Base-by-base conservation (phyloP, 2,797 vertebrate genomes). In the Siniperca undulata region DNA sequence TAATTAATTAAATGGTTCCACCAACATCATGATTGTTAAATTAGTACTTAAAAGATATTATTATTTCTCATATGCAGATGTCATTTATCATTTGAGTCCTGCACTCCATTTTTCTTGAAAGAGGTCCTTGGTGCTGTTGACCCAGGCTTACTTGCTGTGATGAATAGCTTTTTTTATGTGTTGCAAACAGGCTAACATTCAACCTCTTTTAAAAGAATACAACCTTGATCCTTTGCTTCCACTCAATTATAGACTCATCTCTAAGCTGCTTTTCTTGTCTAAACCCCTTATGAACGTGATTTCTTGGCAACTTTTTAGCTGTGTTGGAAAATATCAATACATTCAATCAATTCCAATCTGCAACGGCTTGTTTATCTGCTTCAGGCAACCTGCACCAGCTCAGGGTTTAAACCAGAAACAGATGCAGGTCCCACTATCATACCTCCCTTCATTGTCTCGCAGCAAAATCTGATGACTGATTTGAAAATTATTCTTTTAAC, bases 241-340 rank as follows among this genome's bases (percentile, higher is more conserved):
- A 3, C 58, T 36, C 30, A 75, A 56, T 60, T n/a, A 66, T 12
- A 36, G 42, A 69, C 3, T 27, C 44, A 38, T 66, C 78, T 78
- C 68, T 65, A 78, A 81, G 64, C 82, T 70, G 17, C 61, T 72
- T 66, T 71, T 77, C 84, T 76, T 34, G 36, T 75, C 55, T 60
- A 46, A 84, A 76, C 2, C 2, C 50, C 62, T 50, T 24, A 44
- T 83, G 80, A 70, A 22, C 6, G 7, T 20, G 4, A 78, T 62
- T 84, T 83, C 22, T 69, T 55, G 8, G 67, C 38, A 80, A 42
- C 52, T 8, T 11, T 73, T 44, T 36, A 55, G 46, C 58, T 46
- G n/a, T 12, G 34, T 52, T n/a, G n/a, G 67, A 82, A 87, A 86
- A 88, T 62, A 83, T 87, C 85, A 76, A 87, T 87, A 86, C 8